Percentiles rank a stretch among this genome's conserved stretches.
Conservation (phyloP, 2,113 vertebrate species). For the Notechis scutatus region DNA sequence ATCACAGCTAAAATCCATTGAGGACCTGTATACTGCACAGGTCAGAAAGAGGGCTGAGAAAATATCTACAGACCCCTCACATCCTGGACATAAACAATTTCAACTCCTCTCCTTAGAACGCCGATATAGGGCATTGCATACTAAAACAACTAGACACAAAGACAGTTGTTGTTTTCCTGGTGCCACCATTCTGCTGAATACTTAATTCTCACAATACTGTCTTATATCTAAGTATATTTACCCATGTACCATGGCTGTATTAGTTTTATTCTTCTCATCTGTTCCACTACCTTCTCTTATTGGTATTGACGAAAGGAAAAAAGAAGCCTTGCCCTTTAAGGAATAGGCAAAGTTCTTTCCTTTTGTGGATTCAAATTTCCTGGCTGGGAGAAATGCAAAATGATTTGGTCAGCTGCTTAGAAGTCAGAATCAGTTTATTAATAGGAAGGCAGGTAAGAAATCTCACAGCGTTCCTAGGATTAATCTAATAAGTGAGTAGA, state of each 20-base stretch:
- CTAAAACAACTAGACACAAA: not conserved
- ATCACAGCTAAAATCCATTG: not conserved
- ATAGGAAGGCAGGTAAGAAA: too few relatives aligned
- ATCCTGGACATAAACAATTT: not conserved
- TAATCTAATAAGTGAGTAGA: too few relatives aligned
- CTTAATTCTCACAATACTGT: not conserved
- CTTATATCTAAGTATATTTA: not conserved
- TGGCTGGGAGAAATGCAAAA: too few relatives aligned
- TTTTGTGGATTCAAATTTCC: too few relatives aligned
- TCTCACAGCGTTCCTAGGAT: too few relatives aligned
- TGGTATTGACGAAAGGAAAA: not conserved
- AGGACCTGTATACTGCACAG: too few relatives aligned
- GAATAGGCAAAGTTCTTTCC: too few relatives aligned
- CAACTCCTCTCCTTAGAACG: not conserved
- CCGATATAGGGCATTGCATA: not conserved
- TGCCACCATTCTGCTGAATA: not conserved
- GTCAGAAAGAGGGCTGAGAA: not conserved
- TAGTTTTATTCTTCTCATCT: not conserved
- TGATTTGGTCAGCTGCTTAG: too few relatives aligned
- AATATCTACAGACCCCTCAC: not conserved
- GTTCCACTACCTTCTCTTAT: not conserved
- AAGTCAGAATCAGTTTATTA: too few relatives aligned
- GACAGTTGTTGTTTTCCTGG: not conserved
- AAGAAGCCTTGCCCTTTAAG: too few relatives aligned
- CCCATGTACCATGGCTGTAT: not conserved